Evolutionary conservation across 53 echinoderm and acorn worm species (phyloP).

Genomic region (Holothuria leucospilota): DNA sequence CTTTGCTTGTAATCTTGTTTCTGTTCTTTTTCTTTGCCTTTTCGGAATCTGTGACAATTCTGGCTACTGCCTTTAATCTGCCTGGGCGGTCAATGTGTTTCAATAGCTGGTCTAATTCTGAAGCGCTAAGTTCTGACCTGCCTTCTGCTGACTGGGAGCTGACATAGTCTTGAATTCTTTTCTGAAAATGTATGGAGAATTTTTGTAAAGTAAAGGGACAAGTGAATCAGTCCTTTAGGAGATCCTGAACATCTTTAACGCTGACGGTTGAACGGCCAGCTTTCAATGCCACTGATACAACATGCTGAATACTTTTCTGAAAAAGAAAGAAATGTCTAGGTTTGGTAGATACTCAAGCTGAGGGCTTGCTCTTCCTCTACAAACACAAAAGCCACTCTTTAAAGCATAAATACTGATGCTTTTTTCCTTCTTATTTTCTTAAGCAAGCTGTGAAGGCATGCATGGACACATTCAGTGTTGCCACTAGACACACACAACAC

Average conservation of each 20-base stretch:
- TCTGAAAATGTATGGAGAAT: conserved; percentile 49
- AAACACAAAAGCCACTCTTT: not conserved
- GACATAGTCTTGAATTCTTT: conserved; percentile 62
- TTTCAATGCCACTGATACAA: conserved; percentile 55
- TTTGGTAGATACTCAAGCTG: not conserved
- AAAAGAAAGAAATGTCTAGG: conserved; percentile 6
- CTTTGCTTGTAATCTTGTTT: conserved; percentile 73
- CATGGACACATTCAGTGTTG: too few species aligned
- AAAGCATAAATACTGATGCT: not conserved
- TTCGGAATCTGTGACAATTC: conserved; percentile 63
- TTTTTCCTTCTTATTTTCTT: too few species aligned
- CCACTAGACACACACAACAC: too few species aligned
- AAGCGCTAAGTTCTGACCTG: not conserved
- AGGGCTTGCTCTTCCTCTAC: not conserved
- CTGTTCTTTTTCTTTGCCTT: conserved; percentile 59
- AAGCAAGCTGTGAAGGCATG: too few species aligned
- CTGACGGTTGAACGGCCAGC: conserved; percentile 41
- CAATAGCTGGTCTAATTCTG: conserved; percentile 65
- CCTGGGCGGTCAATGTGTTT: conserved; percentile 48
- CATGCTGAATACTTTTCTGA: conserved; percentile 68
- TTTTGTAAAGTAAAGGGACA: not conserved
- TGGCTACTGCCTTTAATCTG: conserved; percentile 76
- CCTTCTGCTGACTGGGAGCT: conserved; percentile 16
- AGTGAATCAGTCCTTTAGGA: conserved; percentile 24
- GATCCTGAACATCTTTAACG: conserved; percentile 60